These are phyloP conservation scores for Artemia franciscana DNA, from an alignment of 1,140 invertebrate species.

Conservation along the genomic window DNA sequence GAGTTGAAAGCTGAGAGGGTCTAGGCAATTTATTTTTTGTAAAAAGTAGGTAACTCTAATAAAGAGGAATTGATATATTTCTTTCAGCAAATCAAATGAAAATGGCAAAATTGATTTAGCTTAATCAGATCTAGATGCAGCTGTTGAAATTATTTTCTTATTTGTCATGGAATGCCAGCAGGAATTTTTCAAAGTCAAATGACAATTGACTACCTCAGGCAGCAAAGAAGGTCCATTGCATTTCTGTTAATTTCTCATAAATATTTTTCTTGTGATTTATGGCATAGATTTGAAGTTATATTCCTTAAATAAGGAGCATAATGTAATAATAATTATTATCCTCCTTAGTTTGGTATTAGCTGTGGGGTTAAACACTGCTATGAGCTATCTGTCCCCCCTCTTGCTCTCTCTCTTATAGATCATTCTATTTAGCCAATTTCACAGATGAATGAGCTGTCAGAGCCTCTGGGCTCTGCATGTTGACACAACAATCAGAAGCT, in stretches of 20 bases:
- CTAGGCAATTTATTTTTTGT: not conserved
- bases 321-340: not conserved
- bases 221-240: not conserved
- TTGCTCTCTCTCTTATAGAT: too few relatives aligned
- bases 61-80: not conserved
- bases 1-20: not conserved
- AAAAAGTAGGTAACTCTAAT: not conserved
- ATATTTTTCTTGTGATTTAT: not conserved
- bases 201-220: not conserved
- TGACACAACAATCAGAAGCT: not conserved
- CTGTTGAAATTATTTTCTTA: not conserved
- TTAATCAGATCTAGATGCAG: not conserved
- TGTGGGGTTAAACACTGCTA: not conserved
- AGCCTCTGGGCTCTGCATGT: not conserved
- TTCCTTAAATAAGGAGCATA: not conserved
- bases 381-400: not conserved
- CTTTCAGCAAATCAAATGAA: not conserved
- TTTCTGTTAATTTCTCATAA: not conserved
- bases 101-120: not conserved
- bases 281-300: not conserved
- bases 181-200: not conserved
- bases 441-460: not conserved
- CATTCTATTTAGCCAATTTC: too few relatives aligned
- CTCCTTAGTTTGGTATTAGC: not conserved
- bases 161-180: not conserved